Evolutionary conservation across 2,113 vertebrate genomes (phyloP).

Genomic region (Podiceps cristatus): DNA sequence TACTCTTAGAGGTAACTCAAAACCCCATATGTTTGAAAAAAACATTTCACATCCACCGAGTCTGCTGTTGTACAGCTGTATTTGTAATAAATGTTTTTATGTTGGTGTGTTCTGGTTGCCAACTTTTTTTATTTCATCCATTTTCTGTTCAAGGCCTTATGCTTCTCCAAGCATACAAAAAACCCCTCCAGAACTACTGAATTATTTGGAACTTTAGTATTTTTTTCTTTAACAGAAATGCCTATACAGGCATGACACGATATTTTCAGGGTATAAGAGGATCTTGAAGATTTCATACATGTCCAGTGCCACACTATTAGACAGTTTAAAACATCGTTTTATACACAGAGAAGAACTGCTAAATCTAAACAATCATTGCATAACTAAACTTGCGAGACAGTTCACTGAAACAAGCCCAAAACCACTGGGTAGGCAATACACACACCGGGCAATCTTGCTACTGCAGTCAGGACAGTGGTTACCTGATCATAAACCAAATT

Average conservation of each 20-base stretch:
- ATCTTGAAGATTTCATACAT: not conserved
- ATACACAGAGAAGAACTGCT: not conserved
- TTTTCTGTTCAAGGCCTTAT: not conserved
- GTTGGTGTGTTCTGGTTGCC: not conserved
- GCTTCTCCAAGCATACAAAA: not conserved
- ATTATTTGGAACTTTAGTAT: not conserved
- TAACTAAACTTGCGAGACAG: not conserved
- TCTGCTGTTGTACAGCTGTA: not conserved
- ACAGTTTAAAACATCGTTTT: not conserved
- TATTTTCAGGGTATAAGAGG: not conserved
- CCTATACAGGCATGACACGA: fast-evolving
- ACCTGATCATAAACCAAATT: not conserved
- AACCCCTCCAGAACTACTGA: not conserved
- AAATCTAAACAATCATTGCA: not conserved
- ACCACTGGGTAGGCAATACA: not conserved
- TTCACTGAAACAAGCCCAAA: not conserved
- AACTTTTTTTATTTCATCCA: not conserved
- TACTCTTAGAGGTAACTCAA: not conserved
- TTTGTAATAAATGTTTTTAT: not conserved
- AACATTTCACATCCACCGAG: fast-evolving
- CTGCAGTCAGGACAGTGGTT: not conserved
- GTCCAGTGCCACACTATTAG: not conserved
- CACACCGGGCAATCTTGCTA: not conserved
- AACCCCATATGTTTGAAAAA: not conserved
- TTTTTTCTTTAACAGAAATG: not conserved